Conservation (phyloP, 2,888 invertebrate species). For the Villa cingulata region DNA sequence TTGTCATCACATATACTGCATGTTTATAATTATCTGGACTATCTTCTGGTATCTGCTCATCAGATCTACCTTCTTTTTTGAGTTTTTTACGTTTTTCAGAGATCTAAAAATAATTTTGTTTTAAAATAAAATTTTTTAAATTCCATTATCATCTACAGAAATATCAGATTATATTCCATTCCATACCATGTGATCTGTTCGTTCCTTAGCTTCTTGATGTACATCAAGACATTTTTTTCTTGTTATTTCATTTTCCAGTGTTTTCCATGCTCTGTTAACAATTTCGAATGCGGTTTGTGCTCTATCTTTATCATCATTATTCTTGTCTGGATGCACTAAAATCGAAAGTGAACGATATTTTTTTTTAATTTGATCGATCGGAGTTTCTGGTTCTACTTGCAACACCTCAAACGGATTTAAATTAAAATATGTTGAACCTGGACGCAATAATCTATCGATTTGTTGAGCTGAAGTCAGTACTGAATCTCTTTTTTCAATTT, state of each 20-base stretch:
- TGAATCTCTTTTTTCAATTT: slow-evolving; percentile 95
- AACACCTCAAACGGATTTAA: slow-evolving; percentile 88
- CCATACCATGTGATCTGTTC: slow-evolving; percentile 87
- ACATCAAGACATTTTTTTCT: slow-evolving; percentile 89
- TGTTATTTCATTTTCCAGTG: slow-evolving; percentile 86
- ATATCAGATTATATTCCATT: too few species aligned
- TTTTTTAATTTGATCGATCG: slow-evolving; percentile 87
- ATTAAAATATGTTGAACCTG: slow-evolving; percentile 98
- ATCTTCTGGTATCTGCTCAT: slow-evolving; percentile 71
- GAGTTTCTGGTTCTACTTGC: slow-evolving; percentile 79
- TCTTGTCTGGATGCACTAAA: slow-evolving; percentile 98
- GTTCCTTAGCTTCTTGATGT: slow-evolving; percentile 90
- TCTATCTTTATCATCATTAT: slow-evolving; percentile 85
- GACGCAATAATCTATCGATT: slow-evolving; percentile 86
- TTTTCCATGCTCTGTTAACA: slow-evolving; percentile 90
- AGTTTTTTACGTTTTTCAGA: slow-evolving; percentile 86
- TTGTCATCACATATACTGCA: slow-evolving; percentile 95
- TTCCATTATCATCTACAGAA: neutral
- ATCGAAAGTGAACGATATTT: slow-evolving; percentile 93
- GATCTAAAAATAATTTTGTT: slow-evolving; percentile 48
- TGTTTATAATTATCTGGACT: slow-evolving; percentile 76
- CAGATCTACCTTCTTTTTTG: slow-evolving; percentile 74
- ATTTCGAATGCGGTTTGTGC: slow-evolving; percentile 89
- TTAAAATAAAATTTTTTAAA: too few species aligned
- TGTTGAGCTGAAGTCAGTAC: slow-evolving; percentile 94